A percentile compares a stretch with the other conserved stretches of the same genome.
Evolutionary conservation across 2,113 vertebrate genomes (phyloP).

Genomic region (Cebus imitator): DNA sequence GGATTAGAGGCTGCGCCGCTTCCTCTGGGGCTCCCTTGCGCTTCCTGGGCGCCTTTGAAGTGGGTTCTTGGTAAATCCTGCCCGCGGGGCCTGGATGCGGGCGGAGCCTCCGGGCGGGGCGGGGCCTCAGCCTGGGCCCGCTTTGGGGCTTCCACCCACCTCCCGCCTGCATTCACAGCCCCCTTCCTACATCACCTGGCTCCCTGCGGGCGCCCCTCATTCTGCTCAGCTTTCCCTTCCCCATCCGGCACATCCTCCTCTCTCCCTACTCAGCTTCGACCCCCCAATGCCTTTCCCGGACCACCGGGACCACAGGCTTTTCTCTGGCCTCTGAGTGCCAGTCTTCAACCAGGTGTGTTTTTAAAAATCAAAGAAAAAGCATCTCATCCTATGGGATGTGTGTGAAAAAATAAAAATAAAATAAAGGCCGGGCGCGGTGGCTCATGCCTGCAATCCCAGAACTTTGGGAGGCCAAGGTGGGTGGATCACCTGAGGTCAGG

Average conservation of each 20-base stretch:
- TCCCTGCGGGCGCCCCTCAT: neutral
- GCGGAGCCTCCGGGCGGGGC: neutral
- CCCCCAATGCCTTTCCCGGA: neutral
- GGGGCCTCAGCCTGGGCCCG: neutral
- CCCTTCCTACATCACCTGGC: neutral
- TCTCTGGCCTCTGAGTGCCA: neutral
- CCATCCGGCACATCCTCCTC: neutral
- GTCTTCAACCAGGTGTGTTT: neutral
- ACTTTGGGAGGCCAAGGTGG: neutral
- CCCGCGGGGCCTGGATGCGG: slow-evolving; percentile 22
- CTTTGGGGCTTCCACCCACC: neutral
- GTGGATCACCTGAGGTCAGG: neutral
- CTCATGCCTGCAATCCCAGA: neutral
- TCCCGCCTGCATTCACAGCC: neutral
- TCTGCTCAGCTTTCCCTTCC: neutral
- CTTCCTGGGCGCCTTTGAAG: slow-evolving; percentile 79
- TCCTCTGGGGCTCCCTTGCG: slow-evolving; percentile 57
- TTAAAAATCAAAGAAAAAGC: neutral
- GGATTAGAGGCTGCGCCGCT: slow-evolving; percentile 65
- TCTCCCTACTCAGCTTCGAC: neutral
- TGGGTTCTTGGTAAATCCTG: slow-evolving; percentile 71
- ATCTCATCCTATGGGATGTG: too few species aligned
- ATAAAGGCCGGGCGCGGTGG: too few species aligned
- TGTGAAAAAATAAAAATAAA: too few species aligned
- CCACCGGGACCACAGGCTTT: neutral